Evolutionary conservation across 2,113 vertebrate genomes (phyloP).

Genomic region (Montifringilla adamsi): DNA sequence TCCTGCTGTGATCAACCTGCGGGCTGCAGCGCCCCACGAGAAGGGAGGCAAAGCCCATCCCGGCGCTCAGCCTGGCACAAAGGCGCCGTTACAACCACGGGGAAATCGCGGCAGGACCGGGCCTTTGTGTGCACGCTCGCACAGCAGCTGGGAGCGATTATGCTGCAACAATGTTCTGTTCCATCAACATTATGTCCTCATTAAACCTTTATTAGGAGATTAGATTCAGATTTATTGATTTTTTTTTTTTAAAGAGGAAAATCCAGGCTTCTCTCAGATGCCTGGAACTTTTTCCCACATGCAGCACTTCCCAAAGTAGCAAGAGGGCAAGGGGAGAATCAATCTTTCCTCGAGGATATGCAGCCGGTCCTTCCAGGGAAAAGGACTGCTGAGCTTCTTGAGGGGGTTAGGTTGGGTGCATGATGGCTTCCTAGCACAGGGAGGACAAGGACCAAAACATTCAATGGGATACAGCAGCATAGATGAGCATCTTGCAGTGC

Average conservation of each 20-base stretch:
- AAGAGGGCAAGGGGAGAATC: not conserved
- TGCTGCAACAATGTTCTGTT: slow-evolving; percentile 69
- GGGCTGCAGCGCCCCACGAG: accelerated
- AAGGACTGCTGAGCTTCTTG: not conserved
- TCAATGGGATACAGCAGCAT: accelerated
- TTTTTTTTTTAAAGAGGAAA: slow-evolving; percentile 35
- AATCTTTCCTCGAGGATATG: not conserved
- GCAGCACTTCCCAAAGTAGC: not conserved
- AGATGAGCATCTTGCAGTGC: not conserved
- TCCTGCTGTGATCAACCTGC: not conserved
- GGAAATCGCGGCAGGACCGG: slow-evolving; percentile 2
- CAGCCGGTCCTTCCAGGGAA: not conserved
- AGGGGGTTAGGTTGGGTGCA: not conserved
- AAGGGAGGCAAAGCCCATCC: not conserved
- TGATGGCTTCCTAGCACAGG: not conserved
- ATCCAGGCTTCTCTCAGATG: slow-evolving; percentile 13
- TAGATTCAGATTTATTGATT: slow-evolving; percentile 81
- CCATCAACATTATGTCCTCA: slow-evolving; percentile 76
- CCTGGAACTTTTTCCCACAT: not conserved
- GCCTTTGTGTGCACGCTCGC: slow-evolving; percentile 38
- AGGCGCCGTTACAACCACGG: not conserved
- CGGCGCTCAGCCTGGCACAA: not conserved
- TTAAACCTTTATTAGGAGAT: slow-evolving; percentile 84
- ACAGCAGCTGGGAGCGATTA: slow-evolving; percentile 70
- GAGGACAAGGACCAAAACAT: not conserved